These are phyloP conservation scores for Gambusia affinis DNA, from an alignment of 2,113 vertebrate species.

Conservation along the genomic window DNA sequence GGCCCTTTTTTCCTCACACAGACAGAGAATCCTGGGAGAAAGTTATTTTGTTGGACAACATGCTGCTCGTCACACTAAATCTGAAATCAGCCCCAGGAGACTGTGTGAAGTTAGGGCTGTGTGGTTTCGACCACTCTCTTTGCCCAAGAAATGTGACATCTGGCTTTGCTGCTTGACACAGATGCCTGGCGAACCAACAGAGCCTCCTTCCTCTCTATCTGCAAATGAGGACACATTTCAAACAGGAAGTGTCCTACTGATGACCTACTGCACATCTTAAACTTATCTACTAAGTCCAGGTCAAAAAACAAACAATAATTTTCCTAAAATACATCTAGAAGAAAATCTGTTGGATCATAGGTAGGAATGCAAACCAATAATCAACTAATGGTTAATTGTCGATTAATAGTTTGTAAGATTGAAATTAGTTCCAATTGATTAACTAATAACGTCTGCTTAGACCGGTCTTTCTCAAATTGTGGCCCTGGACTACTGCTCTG, in stretches of 20 bases:
- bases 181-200: slow-evolving; percentile 11
- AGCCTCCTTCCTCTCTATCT: not conserved
- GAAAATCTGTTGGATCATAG: not conserved
- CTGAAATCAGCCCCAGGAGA: slow-evolving; percentile 45
- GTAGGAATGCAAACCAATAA: too few species aligned
- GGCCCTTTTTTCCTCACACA: slow-evolving; percentile 14
- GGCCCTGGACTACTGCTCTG: too few species aligned
- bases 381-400: too few species aligned
- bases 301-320: not conserved
- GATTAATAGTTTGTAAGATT: too few species aligned
- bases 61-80: slow-evolving; percentile 56
- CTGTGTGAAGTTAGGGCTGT: slow-evolving; percentile 45
- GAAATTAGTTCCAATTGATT: too few species aligned
- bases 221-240: slow-evolving; percentile 15
- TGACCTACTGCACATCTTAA: slow-evolving; percentile 5
- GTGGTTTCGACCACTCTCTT: slow-evolving; percentile 28
- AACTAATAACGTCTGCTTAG: too few species aligned
- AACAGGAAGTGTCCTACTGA: not conserved
- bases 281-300: slow-evolving; percentile 11
- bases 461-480: too few species aligned
- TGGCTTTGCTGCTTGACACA: not conserved
- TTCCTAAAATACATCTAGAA: slow-evolving; percentile 19
- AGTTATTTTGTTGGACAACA: slow-evolving; percentile 61
- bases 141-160: slow-evolving; percentile 42
- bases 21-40: slow-evolving; percentile 23